Evolutionary conservation across 2,797 vertebrate genomes (phyloP), one percentile per base, ranked within the genome.

Genomic region (Protosalanx chinensis): DNA sequence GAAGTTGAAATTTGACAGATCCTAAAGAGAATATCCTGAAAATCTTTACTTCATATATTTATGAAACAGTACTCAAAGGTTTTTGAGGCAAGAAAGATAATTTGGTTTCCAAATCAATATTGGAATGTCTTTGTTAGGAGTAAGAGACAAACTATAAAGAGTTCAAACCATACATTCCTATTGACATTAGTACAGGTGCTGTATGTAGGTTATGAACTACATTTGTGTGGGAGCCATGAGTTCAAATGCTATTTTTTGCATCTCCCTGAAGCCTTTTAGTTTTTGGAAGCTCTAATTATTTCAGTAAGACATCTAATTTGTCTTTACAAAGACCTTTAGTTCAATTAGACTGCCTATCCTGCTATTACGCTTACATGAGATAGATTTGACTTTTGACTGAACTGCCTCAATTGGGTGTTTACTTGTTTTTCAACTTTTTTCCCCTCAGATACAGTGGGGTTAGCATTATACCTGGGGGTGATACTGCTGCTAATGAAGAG

Each of bases 291-390:
- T 72, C 67, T 81, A 81, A 79, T 79, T 70, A 81, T 78, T 80
- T 75, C 81, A 81, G 64, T 69, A 81, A 83, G 84, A 63, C 81
- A 81, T 58, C 75, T 81, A 85, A 87, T 91, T 89, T 89, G 78
- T 76, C 83, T 69, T 74, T 60, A 66, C 61, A 12, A 58, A 81
- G 77, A 85, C 79, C 77, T 85, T 82, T 83, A 74, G 75, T 79
- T 84, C 77, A 77, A 29, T 74, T 70, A 79, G 68, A 46, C 76
- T 81, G 76, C 80, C 75, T 70, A 33, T 80, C 76, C 74, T 46
- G 30, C 82, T 81, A 80, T 85, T 72, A 81, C 65, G 41, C 68
- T 65, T 70, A 70, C 71, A 76, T 57, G 30, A 75, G 79, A 74
- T 64, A 81, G 74, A 67, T 74, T 84, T 78, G 76, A 82, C 76